Percentiles rank a stretch among this genome's conserved stretches.
Evolutionary conservation across 2,113 vertebrate species (phyloP).

Genomic region (Nyctibius bracteatus): DNA sequence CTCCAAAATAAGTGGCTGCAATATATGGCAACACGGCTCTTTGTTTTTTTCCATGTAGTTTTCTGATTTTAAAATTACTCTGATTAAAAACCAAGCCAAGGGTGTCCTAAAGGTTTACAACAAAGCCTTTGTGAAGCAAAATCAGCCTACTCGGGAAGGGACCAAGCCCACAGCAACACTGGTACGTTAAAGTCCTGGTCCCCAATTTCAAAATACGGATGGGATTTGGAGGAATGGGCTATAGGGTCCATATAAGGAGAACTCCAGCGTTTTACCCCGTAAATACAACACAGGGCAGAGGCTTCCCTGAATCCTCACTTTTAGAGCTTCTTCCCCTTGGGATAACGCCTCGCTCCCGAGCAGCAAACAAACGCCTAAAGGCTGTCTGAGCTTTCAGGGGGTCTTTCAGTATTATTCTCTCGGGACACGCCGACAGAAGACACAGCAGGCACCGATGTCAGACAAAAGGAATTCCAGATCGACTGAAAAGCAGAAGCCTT

Average conservation of each 20-base stretch:
- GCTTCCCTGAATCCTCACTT: neutral
- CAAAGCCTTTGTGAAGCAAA: neutral
- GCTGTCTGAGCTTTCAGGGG: neutral
- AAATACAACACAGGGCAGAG: neutral
- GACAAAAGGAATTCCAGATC: neutral
- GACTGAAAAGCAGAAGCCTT: slow-evolving; percentile 45
- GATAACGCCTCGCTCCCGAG: neutral
- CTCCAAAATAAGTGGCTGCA: neutral
- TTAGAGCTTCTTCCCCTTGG: neutral
- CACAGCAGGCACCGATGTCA: neutral
- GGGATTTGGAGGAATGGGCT: neutral
- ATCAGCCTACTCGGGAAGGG: neutral
- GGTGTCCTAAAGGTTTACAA: neutral
- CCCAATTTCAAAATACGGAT: rapidly evolving
- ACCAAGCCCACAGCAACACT: neutral
- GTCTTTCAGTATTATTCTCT: neutral
- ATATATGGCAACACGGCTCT: rapidly evolving
- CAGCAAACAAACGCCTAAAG: neutral
- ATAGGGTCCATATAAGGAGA: rapidly evolving
- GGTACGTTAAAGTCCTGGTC: rapidly evolving
- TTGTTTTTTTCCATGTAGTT: neutral
- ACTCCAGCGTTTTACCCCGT: rapidly evolving
- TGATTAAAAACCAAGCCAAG: rapidly evolving
- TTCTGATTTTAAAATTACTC: neutral
- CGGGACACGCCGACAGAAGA: neutral